A percentile compares a stretch with the other conserved stretches of the same genome.
Evolutionary conservation across 1,140 invertebrate genomes (phyloP).

Genomic region (Drosophila varians): DNA sequence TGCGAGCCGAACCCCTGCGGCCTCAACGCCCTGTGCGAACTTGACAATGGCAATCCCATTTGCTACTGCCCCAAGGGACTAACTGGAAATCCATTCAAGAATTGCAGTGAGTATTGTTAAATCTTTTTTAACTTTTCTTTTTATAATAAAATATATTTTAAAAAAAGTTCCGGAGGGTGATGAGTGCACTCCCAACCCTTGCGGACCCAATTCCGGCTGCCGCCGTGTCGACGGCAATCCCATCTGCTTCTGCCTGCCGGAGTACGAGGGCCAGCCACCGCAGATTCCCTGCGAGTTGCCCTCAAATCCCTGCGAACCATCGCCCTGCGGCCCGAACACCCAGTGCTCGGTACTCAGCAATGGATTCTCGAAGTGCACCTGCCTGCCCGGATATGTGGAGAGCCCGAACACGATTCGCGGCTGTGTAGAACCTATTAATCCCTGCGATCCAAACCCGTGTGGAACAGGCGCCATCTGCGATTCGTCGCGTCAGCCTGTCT

Average conservation of each 20-base stretch:
- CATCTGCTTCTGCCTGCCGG: conserved; percentile 93
- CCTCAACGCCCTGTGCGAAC: conserved; percentile 91
- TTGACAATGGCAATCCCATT: conserved; percentile 93
- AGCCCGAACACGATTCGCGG: conserved; percentile 94
- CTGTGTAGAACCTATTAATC: conserved; percentile 90
- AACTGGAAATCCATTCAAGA: conserved; percentile 95
- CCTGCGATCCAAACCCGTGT: conserved; percentile 92
- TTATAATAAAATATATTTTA: background rate
- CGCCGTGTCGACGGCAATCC: conserved; percentile 88
- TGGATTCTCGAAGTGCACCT: conserved; percentile 94
- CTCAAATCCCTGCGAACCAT: conserved; percentile 91
- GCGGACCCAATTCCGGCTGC: conserved; percentile 92
- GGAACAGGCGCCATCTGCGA: conserved; percentile 91
- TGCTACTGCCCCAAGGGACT: conserved; percentile 95
- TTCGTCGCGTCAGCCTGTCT: conserved; percentile 89
- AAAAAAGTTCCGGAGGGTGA: conserved; percentile 92
- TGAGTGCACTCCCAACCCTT: conserved; percentile 92
- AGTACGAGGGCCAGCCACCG: conserved; percentile 94
- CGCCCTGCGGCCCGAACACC: conserved; percentile 94
- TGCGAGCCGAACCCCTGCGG: conserved; percentile 94
- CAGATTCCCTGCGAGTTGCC: conserved; percentile 84
- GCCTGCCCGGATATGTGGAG: conserved; percentile 91
- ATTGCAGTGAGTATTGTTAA: conserved; percentile 90
- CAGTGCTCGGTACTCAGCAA: conserved; percentile 92
- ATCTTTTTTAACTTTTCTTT: background rate